Conservation (phyloP, 2,888 invertebrate species). For the Phortica okadai region DNA sequence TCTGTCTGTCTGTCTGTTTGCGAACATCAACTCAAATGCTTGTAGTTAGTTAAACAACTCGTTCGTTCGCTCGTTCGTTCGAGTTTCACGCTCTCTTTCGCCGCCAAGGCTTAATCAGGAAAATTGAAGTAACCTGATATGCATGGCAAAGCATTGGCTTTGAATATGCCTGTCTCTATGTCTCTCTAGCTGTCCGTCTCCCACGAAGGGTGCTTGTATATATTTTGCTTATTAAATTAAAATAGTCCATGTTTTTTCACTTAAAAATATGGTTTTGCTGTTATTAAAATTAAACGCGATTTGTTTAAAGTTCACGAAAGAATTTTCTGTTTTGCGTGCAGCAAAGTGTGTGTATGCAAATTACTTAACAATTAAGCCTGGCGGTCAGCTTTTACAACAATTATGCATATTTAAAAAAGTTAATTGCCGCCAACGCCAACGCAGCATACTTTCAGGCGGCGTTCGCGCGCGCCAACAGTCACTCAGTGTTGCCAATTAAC, state of each 20-base stretch:
- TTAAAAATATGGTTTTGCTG: background rate
- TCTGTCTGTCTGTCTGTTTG: background rate
- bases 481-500: conserved; percentile 56
- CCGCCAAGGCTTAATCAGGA: conserved; percentile 44
- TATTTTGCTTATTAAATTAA: background rate
- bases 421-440: conserved; percentile 55
- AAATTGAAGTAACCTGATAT: conserved; percentile 26
- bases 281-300: conserved; percentile 6
- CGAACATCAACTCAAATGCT: no score
- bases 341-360: conserved; percentile 55
- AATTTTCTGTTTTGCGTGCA: background rate
- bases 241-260: background rate
- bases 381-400: conserved; percentile 51
- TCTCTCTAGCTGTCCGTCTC: no score
- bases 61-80: no score
- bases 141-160: background rate
- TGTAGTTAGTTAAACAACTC: no score
- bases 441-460: background rate
- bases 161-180: no score
- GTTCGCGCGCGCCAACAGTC: conserved; percentile 3
- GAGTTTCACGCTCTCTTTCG: background rate
- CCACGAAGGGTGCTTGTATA: no score
- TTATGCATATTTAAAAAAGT: conserved; percentile 68
- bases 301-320: background rate
- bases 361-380: conserved; percentile 53